These are phyloP conservation scores for Campaea margaritaria DNA, from an alignment of 2,888 invertebrate genomes.

Conservation along the genomic window DNA sequence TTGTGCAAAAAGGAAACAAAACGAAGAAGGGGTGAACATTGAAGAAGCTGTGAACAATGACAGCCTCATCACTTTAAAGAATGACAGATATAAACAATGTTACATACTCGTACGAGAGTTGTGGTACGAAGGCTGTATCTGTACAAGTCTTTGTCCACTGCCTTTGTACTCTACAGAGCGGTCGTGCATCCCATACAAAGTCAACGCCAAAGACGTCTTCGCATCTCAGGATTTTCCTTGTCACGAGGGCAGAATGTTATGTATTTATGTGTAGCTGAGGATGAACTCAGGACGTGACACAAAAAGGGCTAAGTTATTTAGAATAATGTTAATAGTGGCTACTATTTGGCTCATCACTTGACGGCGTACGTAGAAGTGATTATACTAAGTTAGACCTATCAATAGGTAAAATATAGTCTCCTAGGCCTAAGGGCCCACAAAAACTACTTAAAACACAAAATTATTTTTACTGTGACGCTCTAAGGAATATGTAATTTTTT, in stretches of 20 bases:
- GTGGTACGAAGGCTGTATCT: constrained; percentile 2
- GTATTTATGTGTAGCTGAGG: background rate
- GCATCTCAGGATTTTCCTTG: constrained; percentile 28
- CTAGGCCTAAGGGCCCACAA: no score
- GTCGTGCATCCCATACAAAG: constrained; percentile 30
- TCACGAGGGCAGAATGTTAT: constrained; percentile 18
- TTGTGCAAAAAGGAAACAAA: no score
- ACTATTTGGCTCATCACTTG: background rate
- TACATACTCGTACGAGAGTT: background rate
- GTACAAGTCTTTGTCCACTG: constrained; percentile 19
- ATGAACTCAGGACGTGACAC: background rate
- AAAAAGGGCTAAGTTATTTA: background rate
- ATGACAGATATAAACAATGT: background rate
- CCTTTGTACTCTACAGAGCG: constrained; percentile 13
- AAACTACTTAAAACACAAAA: no score
- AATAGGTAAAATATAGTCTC: no score
- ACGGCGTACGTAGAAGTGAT: no score
- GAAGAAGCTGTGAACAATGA: no score
- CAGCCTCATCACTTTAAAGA: no score
- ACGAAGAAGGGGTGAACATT: no score
- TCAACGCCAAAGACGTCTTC: constrained; percentile 5
- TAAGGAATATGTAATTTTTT: no score
- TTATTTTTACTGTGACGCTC: no score
- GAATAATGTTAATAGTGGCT: background rate
- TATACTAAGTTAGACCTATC: no score